Percentiles rank a stretch among this genome's conserved stretches.
phyloP scores from a whole-genome alignment of 2,888 invertebrate genomes.

The Cenopis cana region DNA sequence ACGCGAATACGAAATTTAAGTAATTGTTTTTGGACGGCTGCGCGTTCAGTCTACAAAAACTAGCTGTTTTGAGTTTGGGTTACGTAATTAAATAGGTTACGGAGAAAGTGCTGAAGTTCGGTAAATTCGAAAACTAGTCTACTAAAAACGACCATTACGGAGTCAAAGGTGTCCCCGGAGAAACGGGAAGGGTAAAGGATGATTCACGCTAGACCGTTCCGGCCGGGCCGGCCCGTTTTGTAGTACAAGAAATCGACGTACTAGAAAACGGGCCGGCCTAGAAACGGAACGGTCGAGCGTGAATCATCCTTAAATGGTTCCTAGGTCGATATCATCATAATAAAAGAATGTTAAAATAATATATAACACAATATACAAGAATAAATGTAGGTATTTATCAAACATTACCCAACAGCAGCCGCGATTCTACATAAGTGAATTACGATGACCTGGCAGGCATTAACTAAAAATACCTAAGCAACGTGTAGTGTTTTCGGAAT shows the following conservation, averaged over 20 bases:
- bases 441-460: not conserved
- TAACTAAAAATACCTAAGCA: not conserved
- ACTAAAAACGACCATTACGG: not conserved
- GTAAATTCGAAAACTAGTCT: not conserved
- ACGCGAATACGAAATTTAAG: not conserved
- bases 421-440: not conserved
- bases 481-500: not conserved
- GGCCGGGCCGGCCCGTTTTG: too few species aligned
- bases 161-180: not conserved
- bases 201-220: too few species aligned
- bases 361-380: not conserved
- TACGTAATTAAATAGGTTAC: not conserved
- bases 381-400: not conserved
- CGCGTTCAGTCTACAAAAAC: conserved; percentile 3
- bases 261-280: too few species aligned
- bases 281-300: too few species aligned
- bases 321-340: not conserved
- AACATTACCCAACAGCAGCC: not conserved
- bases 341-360: not conserved
- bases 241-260: too few species aligned
- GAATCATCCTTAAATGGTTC: too few species aligned
- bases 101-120: too few species aligned
- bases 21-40: not conserved
- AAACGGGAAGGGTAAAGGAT: not conserved
- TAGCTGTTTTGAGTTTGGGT: not conserved